A percentile compares a stretch with the other conserved stretches of the same genome.
phyloP scores from a whole-genome alignment of 2,888 invertebrate genomes.

The Aradus depressus region DNA sequence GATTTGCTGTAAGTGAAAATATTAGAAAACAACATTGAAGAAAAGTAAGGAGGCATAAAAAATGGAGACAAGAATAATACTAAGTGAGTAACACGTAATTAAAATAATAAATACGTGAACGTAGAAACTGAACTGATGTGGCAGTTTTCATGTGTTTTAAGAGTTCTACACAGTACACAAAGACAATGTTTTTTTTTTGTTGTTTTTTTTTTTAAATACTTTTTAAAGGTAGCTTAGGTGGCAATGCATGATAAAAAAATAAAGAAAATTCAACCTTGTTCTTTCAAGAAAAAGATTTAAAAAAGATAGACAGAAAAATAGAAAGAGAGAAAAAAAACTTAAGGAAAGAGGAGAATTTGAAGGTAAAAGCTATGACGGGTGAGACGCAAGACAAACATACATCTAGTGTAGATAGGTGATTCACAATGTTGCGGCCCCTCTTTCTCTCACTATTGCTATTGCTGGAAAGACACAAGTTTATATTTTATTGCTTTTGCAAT shows the following conservation, averaged over 20 bases:
- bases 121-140: conserved; percentile 14
- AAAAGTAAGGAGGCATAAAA: conserved; percentile 21
- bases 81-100: conserved; percentile 15
- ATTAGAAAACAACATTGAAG: conserved; percentile 22
- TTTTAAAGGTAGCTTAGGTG: conserved; percentile 18
- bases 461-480: too few species aligned
- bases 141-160: conserved; percentile 14
- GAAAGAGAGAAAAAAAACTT: conserved; percentile 19
- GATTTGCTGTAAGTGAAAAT: conserved; percentile 26
- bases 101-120: conserved; percentile 4
- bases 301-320: conserved; percentile 17
- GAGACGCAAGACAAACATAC: conserved; percentile 22
- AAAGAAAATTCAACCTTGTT: conserved; percentile 1
- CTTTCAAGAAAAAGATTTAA: conserved; percentile 11
- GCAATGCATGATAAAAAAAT: conserved; percentile 21
- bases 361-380: conserved; percentile 14
- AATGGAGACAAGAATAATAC: conserved; percentile 16
- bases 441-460: conserved; percentile 24
- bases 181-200: conserved; percentile 15
- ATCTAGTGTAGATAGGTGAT: conserved; percentile 15
- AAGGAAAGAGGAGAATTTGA: conserved; percentile 21
- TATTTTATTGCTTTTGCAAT: too few species aligned
- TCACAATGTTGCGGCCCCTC: conserved; percentile 25
- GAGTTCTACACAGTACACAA: conserved; percentile 18
- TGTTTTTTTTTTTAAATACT: too few species aligned